These are phyloP conservation scores for Otolemur garnettii DNA, from an alignment of 2,113 vertebrate genomes.

Conservation along the genomic window DNA sequence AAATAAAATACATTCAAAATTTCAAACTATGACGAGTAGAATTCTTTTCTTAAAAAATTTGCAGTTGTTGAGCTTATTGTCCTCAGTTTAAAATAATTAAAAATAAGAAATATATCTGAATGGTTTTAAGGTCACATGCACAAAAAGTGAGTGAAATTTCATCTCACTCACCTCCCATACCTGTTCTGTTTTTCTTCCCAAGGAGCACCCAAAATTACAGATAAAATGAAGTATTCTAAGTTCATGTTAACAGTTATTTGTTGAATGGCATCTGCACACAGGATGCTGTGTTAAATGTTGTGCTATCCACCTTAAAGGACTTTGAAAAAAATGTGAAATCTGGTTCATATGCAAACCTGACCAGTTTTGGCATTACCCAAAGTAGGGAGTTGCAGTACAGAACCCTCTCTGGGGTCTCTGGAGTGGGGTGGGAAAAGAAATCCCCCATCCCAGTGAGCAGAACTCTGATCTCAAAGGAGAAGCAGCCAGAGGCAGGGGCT, in stretches of 20 bases:
- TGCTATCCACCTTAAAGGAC: not conserved
- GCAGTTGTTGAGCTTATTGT: not conserved
- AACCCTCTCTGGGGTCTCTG: not conserved
- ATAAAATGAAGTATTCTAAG: constrained; percentile 38
- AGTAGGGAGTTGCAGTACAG: not conserved
- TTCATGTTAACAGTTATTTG: not conserved
- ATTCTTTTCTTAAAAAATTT: constrained; percentile 10
- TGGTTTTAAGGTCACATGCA: not conserved
- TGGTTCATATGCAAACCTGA: not conserved
- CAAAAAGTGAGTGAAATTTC: not conserved
- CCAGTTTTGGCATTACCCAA: not conserved
- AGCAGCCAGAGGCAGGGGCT: not conserved
- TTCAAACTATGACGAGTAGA: not conserved
- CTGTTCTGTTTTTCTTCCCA: not conserved
- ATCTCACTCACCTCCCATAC: not conserved
- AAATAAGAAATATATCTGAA: constrained; percentile 41
- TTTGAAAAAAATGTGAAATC: not conserved
- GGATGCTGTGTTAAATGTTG: not conserved
- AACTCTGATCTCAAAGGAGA: not conserved
- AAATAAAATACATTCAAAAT: constrained; percentile 19
- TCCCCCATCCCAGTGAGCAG: not conserved
- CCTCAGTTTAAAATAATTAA: not conserved
- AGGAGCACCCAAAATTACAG: not conserved
- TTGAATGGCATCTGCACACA: not conserved
- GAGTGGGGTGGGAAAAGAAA: not conserved